phyloP scores from a whole-genome alignment of 2,113 vertebrate species.

The Ptychochromis oligacanthus region DNA sequence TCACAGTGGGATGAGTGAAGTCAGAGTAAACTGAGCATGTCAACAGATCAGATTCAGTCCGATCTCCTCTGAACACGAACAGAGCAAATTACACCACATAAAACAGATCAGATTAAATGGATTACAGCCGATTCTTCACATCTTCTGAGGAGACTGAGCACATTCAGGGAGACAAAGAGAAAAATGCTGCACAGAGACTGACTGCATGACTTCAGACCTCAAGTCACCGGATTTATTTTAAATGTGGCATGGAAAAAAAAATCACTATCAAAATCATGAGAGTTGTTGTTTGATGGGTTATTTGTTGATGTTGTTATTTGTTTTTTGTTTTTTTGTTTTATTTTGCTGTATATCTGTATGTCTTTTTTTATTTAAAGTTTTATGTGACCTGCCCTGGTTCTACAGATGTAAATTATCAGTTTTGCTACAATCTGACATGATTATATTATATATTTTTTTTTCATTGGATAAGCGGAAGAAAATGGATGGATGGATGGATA shows the following conservation, averaged over 20 bases:
- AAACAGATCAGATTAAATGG: conserved; percentile 4
- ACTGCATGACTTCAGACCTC: not conserved
- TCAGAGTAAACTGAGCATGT: not conserved
- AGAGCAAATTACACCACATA: not conserved
- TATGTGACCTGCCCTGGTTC: no score
- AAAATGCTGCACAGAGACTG: not conserved
- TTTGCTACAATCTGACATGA: no score
- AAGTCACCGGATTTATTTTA: not conserved
- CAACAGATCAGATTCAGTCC: not conserved
- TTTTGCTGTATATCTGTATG: no score
- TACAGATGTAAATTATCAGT: no score
- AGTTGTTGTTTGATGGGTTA: no score
- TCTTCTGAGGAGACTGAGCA: not conserved
- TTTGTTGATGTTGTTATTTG: no score
- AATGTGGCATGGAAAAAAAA: not conserved
- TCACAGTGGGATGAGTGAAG: not conserved
- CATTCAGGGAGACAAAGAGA: not conserved
- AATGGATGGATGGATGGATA: no score
- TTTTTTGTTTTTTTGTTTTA: no score
- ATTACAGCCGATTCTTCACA: not conserved
- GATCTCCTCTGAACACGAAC: conserved; percentile 1
- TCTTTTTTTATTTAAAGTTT: no score
- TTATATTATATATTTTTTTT: no score
- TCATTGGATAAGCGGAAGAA: no score
- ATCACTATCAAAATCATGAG: not conserved